Conservation (phyloP, 2,888 invertebrate genomes). For the Automeris io region DNA sequence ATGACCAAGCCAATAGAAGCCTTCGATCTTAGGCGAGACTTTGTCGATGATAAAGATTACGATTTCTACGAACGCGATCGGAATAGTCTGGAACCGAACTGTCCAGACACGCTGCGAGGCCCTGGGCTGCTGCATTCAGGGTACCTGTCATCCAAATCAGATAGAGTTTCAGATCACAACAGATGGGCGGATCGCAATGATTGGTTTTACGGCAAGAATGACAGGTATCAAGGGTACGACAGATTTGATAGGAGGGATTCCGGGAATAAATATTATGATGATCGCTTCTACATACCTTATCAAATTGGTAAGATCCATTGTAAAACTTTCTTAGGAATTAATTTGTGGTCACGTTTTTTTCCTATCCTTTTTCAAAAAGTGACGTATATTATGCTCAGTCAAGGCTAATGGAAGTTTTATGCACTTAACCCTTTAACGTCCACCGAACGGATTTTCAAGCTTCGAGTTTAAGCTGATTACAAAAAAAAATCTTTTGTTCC, state of each 20-base stretch:
- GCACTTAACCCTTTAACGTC: too few relatives aligned
- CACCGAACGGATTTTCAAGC: too few relatives aligned
- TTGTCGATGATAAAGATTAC: conserved; percentile 82
- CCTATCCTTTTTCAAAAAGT: too few relatives aligned
- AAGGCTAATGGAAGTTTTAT: background rate
- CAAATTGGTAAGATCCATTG: conserved; percentile 60
- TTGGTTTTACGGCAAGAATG: conserved; percentile 31
- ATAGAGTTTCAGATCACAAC: conserved; percentile 4
- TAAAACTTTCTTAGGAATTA: too few relatives aligned
- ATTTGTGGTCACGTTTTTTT: too few relatives aligned
- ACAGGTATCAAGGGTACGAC: conserved; percentile 21
- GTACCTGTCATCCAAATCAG: conserved; percentile 51
- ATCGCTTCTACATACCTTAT: conserved; percentile 73
- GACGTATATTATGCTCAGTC: too few relatives aligned
- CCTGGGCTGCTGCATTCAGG: conserved; percentile 64
- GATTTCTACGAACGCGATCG: conserved; percentile 89
- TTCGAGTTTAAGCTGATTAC: too few relatives aligned
- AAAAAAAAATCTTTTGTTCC: too few relatives aligned
- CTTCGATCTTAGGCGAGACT: conserved; percentile 79
- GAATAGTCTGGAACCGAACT: conserved; percentile 80
- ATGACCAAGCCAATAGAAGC: conserved; percentile 83
- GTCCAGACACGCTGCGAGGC: conserved; percentile 58
- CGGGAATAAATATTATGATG: conserved; percentile 46
- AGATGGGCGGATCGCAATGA: conserved; percentile 41
- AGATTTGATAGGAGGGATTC: conserved; percentile 28